A percentile compares a stretch with the other conserved stretches of the same genome.
These are phyloP conservation scores for Sinohyriopsis cumingii DNA, from an alignment of 2,888 invertebrate genomes.

Conservation along the genomic window DNA sequence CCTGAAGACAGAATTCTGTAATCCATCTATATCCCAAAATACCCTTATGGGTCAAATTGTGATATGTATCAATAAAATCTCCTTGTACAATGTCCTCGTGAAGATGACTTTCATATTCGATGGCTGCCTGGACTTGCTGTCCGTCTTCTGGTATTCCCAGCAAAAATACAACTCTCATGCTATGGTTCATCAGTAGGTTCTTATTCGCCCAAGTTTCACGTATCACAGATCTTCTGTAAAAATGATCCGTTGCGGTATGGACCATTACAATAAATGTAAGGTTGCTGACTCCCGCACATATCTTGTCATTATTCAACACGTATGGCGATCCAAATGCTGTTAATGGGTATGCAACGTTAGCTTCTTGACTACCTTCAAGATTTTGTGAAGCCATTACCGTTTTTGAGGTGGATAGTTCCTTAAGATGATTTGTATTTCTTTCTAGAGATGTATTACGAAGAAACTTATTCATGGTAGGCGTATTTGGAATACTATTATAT, in stretches of 20 bases:
- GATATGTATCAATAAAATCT: constrained; percentile 43
- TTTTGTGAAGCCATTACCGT: too few species aligned
- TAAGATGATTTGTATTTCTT: not conserved
- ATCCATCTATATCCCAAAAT: constrained; percentile 47
- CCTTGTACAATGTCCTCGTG: constrained; percentile 52
- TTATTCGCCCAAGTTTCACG: constrained; percentile 48
- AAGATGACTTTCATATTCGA: constrained; percentile 43
- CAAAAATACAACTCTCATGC: constrained; percentile 39
- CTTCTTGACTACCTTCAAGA: too few species aligned
- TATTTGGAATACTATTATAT: constrained; percentile 8
- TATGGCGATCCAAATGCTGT: constrained; percentile 36
- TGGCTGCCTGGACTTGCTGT: constrained; percentile 17
- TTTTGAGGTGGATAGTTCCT: not conserved
- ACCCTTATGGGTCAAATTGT: constrained; percentile 50
- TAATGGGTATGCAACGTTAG: constrained; percentile 31
- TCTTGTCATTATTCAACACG: constrained; percentile 33
- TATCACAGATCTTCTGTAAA: constrained; percentile 32
- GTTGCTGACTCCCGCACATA: constrained; percentile 28
- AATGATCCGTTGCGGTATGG: constrained; percentile 42
- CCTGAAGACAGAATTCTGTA: constrained; percentile 40
- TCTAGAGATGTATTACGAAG: too few species aligned
- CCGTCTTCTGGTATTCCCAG: constrained; percentile 34
- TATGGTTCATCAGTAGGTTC: constrained; percentile 23
- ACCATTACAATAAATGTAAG: constrained; percentile 41
- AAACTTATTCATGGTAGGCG: constrained; percentile 1